Evolutionary conservation across 2,113 vertebrate genomes (phyloP).

Genomic region (Australoheros scitulus): DNA sequence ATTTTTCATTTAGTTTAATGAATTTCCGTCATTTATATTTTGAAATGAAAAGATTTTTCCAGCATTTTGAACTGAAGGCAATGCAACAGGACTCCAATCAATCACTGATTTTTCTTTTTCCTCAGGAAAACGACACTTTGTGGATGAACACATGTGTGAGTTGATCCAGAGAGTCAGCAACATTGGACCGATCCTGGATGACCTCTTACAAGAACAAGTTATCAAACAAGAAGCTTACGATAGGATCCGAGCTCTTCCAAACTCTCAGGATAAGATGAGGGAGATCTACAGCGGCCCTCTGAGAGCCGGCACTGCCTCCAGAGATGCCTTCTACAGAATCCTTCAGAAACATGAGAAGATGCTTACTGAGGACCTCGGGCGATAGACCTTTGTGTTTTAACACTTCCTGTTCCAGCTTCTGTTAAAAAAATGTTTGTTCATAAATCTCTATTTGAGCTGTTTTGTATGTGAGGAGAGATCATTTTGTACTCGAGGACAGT

Average conservation of each 20-base stretch:
- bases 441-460: too few relatives aligned
- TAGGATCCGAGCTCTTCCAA: fast-evolving
- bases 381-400: neutral
- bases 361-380: constrained; percentile 8
- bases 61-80: too few relatives aligned
- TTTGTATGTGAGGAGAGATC: too few relatives aligned
- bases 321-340: neutral
- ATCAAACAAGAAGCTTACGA: constrained; percentile 7
- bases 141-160: neutral
- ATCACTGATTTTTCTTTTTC: neutral
- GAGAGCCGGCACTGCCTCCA: neutral
- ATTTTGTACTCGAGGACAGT: too few relatives aligned
- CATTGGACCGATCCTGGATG: constrained; percentile 50
- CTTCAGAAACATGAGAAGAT: neutral
- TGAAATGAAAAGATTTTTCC: too few relatives aligned
- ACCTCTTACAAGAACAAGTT: neutral
- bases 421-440: too few relatives aligned
- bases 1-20: too few relatives aligned
- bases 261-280: neutral
- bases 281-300: neutral
- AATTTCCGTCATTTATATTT: too few relatives aligned
- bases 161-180: constrained; percentile 40
- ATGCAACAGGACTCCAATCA: neutral
- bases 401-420: too few relatives aligned
- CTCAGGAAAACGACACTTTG: constrained; percentile 51